These are phyloP conservation scores for Falco naumanni DNA, from an alignment of 2,797 vertebrate species.

Conservation along the genomic window DNA sequence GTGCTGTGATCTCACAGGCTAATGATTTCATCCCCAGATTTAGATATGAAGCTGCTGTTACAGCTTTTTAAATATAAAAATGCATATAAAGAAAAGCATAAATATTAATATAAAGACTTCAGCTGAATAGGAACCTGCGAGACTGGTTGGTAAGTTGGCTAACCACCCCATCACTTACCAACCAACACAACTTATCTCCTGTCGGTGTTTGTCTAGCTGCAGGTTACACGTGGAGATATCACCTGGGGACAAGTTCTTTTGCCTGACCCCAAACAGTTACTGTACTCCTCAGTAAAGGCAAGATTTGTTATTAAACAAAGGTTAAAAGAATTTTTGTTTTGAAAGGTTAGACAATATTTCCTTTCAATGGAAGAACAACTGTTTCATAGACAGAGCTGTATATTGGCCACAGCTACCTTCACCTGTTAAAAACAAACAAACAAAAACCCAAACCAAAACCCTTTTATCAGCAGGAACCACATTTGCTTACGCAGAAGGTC, in stretches of 20 bases:
- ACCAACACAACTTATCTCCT: too few species aligned
- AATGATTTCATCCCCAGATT: background rate
- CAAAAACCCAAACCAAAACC: background rate
- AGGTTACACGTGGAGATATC: background rate
- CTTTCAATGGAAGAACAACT: background rate
- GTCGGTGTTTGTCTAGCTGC: background rate
- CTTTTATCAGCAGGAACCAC: conserved; percentile 36
- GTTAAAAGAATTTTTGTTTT: background rate
- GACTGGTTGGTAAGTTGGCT: background rate
- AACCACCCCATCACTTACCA: background rate
- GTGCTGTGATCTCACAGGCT: background rate
- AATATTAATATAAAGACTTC: background rate
- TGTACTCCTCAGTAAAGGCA: background rate
- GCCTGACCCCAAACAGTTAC: background rate
- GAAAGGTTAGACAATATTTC: background rate
- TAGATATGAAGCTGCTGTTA: background rate
- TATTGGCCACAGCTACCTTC: background rate
- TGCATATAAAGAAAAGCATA: background rate
- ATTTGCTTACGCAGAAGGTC: conserved; percentile 29
- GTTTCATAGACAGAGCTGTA: background rate
- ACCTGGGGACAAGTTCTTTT: background rate
- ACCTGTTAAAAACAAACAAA: background rate
- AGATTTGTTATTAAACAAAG: background rate
- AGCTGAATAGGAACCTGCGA: background rate
- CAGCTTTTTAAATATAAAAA: background rate